Percentiles rank a stretch among this genome's conserved stretches.
Conservation (phyloP, 2,888 invertebrate species). For the Scelioninae gen. 2 region DNA sequence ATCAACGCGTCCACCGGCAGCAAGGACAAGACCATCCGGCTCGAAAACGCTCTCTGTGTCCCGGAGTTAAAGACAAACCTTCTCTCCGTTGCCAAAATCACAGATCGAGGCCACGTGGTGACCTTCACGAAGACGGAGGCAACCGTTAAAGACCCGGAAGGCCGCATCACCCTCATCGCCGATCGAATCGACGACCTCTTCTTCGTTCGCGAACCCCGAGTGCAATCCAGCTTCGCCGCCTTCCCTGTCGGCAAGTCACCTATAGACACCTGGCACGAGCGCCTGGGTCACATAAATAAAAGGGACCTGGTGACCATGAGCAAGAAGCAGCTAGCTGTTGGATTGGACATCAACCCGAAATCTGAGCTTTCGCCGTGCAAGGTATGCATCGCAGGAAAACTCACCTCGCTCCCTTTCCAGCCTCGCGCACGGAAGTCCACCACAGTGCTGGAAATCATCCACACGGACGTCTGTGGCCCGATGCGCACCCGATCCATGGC, state of each 20-base stretch:
- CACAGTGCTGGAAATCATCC: conserved; percentile 7
- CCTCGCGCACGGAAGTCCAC: neutral
- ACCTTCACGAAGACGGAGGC: conserved; percentile 47
- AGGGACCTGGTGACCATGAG: conserved; percentile 2
- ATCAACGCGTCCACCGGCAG: neutral
- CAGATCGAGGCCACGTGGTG: conserved; percentile 44
- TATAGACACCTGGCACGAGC: conserved; percentile 48
- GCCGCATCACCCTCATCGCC: neutral
- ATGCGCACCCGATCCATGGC: conserved; percentile 17
- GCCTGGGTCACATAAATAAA: conserved; percentile 1
- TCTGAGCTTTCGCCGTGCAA: neutral
- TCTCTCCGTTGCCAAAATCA: conserved; percentile 58
- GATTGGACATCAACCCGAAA: conserved; percentile 1
- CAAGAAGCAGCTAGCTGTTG: conserved; percentile 1
- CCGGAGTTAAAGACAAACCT: conserved; percentile 59
- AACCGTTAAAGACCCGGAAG: conserved; percentile 5
- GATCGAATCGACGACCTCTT: neutral
- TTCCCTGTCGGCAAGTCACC: too few species aligned
- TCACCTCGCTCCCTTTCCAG: conserved; percentile 14
- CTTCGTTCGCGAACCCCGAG: neutral
- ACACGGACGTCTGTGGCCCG: conserved; percentile 14
- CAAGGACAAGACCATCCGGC: conserved; percentile 2
- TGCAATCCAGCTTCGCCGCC: too few species aligned
- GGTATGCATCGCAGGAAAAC: neutral
- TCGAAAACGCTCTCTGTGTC: conserved; percentile 54